Evolutionary conservation across 1,140 invertebrate genomes (phyloP), one percentile per base, ranked within the genome.

Genomic region (Diorhabda carinulata): DNA sequence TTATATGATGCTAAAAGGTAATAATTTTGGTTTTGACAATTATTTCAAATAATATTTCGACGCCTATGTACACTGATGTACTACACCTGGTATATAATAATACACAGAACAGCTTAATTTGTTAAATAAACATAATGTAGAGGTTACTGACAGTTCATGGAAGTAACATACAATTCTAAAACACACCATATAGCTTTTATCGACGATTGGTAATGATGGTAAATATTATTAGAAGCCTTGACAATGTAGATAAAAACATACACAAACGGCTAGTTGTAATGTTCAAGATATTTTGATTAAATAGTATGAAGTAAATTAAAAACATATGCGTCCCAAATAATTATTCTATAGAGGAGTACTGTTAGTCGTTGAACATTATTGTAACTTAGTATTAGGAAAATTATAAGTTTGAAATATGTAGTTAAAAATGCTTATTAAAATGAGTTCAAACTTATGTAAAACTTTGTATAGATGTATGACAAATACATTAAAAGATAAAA

Each of bases 71-170:
- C 25, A 25, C 25, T 25, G 25, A 25, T 25, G 25, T 25, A 25
- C 47, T 52, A 61, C 59, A 61, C 59, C 59, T 61, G 59, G 57
- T 57, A 25, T 25, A n/a, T 57, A 57, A 9, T 57, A 41, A n/a
- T 52, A 8, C 47, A 52, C n/a, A 40, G 59, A 61, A 61, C 59
- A 41, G 59, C 59, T 61, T 61, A 61, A 61, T 61, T 61, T 61
- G 59, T 61, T 61, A 61, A 61, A 61, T 61, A 61, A 61, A 61
- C 42, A 61, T 41, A 61, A 40, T 41, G 25, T 43, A 8, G 59
- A 61, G 59, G 59, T 61, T 61, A 61, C 59, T 61, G 59, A 61
- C 59, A 61, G 59, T 61, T 61, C 59, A 61, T 61, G 42, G 8
- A 43, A 41, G 25, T 41, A 61, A 41, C 59, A 61, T n/a, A 61